These are phyloP conservation scores for Stomatorhinus ivindoensis DNA, from an alignment of 2,113 vertebrate genomes.

Conservation along the genomic window DNA sequence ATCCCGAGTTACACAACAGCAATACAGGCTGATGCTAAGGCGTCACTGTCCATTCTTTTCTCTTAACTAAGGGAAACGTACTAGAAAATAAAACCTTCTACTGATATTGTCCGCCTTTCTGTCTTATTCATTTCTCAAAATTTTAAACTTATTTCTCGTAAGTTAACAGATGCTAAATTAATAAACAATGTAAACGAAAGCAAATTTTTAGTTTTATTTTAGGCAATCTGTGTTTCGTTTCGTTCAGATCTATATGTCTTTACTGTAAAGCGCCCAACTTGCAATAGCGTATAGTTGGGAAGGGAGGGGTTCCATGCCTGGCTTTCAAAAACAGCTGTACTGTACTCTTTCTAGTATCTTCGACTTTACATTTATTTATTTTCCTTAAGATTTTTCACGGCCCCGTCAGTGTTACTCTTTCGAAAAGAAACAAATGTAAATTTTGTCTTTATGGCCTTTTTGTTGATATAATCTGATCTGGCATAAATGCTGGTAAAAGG, in stretches of 20 bases:
- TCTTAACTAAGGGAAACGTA: neutral
- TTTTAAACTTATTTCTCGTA: neutral
- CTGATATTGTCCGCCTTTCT: neutral
- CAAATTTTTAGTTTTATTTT: neutral
- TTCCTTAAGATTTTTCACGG: neutral
- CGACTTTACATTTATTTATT: neutral
- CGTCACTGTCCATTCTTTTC: neutral
- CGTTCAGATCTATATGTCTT: neutral
- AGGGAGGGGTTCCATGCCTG: constrained; percentile 12
- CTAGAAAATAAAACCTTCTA: neutral
- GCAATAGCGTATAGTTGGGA: neutral
- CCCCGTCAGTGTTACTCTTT: neutral
- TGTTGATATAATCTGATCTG: neutral
- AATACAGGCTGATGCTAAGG: neutral
- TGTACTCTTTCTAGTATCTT: constrained; percentile 13
- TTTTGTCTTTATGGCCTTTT: neutral
- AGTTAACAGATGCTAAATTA: neutral
- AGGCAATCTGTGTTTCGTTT: neutral
- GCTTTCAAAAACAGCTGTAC: constrained; percentile 21
- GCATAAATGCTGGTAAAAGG: neutral
- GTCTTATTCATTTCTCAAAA: neutral
- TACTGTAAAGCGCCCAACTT: constrained; percentile 1
- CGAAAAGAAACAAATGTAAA: neutral
- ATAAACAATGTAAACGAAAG: neutral
- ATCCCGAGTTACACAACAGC: neutral